A percentile compares a stretch with the other conserved stretches of the same genome.
phyloP scores from a whole-genome alignment of 2,888 invertebrate genomes.

The Noctua janthe region DNA sequence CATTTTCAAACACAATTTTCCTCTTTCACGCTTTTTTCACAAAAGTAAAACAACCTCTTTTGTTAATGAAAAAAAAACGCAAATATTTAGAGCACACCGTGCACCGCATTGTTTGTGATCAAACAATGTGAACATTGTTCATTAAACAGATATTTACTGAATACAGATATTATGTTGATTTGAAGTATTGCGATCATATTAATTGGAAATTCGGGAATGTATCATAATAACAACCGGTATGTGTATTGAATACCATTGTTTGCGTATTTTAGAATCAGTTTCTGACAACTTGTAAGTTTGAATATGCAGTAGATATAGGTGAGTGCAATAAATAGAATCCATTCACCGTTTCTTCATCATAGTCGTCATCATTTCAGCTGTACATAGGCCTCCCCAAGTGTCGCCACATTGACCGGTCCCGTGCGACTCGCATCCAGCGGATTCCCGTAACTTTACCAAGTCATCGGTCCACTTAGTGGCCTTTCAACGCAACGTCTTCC shows the following conservation, averaged over 20 bases:
- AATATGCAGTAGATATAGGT: not conserved
- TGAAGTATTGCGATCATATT: slow-evolving; percentile 11
- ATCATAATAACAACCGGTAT: slow-evolving; percentile 1
- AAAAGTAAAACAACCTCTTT: slow-evolving; percentile 12
- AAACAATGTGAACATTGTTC: slow-evolving; percentile 19
- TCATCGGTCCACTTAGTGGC: too few relatives aligned
- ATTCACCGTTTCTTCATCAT: too few relatives aligned
- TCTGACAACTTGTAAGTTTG: not conserved
- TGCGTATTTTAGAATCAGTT: not conserved
- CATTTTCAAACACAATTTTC: slow-evolving; percentile 19
- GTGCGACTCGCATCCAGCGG: too few relatives aligned
- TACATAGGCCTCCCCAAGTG: too few relatives aligned
- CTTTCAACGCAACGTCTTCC: too few relatives aligned
- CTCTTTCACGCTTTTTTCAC: slow-evolving; percentile 23
- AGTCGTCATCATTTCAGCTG: too few relatives aligned
- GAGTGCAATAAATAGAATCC: not conserved
- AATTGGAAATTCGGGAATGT: slow-evolving; percentile 20
- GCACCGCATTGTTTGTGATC: slow-evolving; percentile 27
- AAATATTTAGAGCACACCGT: slow-evolving; percentile 16
- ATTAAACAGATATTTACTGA: slow-evolving; percentile 29
- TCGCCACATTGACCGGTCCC: too few relatives aligned
- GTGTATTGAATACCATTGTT: not conserved
- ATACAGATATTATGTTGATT: slow-evolving; percentile 27
- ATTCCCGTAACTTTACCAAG: too few relatives aligned
- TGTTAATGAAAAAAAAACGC: slow-evolving; percentile 12